Evolutionary conservation across 2,888 invertebrate genomes (phyloP), one percentile per base, ranked within the genome.

Genomic region (Dexiosoma caninum): DNA sequence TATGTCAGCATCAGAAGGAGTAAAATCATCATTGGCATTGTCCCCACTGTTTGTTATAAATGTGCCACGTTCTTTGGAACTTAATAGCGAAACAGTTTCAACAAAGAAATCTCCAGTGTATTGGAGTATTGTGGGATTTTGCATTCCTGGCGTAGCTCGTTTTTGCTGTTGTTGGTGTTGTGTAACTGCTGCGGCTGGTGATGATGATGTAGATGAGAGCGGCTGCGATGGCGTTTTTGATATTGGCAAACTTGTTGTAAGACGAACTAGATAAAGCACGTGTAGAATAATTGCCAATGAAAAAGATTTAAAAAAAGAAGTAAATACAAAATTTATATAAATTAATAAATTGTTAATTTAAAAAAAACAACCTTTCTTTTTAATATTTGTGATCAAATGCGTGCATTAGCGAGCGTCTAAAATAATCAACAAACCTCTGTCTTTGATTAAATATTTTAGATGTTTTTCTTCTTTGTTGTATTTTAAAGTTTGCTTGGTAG

Each of bases 31-130:
- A 59, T 42, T 46, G 19, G 7, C 37, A 57, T 6, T 27, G 27
- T 23, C 49, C 40, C 51, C 67, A 51, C 16, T 59, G 23, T 51
- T 75, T 27, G 67, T 77, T 16, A 86, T 85, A 79, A 87, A 87
- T 67, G 84, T 85, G 57, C 87, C 87, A 76, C 86, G 85, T 72
- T 85, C 85, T 67, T 84, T 84, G 30, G 81, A 82, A 71, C 78
- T 85, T 67, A 55, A 82, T 40, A 83, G 74, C 55, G 86, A 86
- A 59, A 86, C 60, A 10, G 85, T 84, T 84, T 87, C 86, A 21
- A 86, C 84, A 78, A 85, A 86, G 83, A 86, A 86, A 21, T 86
- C 85, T 69, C 85, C 85, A 23, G 83, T 78, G 72, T 85, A 78
- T 62, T 84, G 83, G 23, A 81, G 55, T 37, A 69, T 64, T 77